Evolutionary conservation across 2,113 vertebrate genomes (phyloP).

Genomic region (Ammospiza nelsoni): DNA sequence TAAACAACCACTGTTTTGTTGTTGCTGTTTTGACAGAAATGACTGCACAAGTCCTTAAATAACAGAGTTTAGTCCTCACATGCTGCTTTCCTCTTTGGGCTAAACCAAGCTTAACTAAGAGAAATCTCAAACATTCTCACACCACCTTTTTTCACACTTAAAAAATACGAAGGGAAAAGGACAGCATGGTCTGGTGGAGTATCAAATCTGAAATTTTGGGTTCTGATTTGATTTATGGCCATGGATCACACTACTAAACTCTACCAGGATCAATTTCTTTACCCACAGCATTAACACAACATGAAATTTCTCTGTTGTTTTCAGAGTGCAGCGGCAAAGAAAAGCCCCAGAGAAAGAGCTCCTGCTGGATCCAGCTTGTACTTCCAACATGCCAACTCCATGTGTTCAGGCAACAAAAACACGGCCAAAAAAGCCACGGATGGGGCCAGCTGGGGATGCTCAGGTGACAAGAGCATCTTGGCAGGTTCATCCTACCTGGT

Average conservation of each 20-base stretch:
- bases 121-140: not conserved
- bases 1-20: not conserved
- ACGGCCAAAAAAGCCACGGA: not conserved
- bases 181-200: not conserved
- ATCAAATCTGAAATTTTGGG: not conserved
- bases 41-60: not conserved
- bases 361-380: not conserved
- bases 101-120: not conserved
- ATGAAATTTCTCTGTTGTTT: not conserved
- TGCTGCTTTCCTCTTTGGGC: not conserved
- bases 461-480: not conserved
- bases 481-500: not conserved
- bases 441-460: not conserved
- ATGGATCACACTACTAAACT: not conserved
- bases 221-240: not conserved
- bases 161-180: not conserved
- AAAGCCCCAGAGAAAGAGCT: not conserved
- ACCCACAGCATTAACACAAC: not conserved
- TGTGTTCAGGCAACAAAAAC: not conserved
- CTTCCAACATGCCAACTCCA: not conserved
- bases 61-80: not conserved
- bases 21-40: not conserved
- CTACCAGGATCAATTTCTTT: not conserved
- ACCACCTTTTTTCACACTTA: not conserved
- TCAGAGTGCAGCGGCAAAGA: not conserved